Conservation (phyloP, 2,797 vertebrate species). For the Lateolabrax maculatus region DNA sequence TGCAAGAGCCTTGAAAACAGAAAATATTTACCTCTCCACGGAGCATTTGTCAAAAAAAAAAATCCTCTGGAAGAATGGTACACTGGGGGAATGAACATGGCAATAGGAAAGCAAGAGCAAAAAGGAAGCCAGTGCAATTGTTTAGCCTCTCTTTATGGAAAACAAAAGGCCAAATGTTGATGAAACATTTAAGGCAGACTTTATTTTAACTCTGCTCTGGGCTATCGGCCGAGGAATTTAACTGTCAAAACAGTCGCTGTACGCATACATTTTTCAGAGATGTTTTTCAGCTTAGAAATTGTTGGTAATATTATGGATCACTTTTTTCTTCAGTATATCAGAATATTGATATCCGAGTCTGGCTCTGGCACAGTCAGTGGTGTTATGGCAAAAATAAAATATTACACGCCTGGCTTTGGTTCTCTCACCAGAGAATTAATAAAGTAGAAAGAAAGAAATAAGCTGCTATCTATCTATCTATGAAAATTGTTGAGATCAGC, state of each 20-base stretch:
- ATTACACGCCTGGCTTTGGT: not conserved
- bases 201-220: constrained; percentile 56
- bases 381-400: not conserved
- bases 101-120: constrained; percentile 39
- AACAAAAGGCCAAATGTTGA: constrained; percentile 62
- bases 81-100: constrained; percentile 49
- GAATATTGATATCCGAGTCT: constrained; percentile 24
- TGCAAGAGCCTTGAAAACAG: constrained; percentile 81
- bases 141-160: constrained; percentile 62
- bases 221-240: constrained; percentile 46
- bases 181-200: constrained; percentile 68
- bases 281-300: constrained; percentile 10
- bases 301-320: constrained; percentile 10
- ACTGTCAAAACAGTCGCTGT: constrained; percentile 54
- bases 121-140: constrained; percentile 21
- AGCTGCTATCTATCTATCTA: constrained; percentile 17
- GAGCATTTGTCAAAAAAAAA: constrained; percentile 68
- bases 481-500: constrained; percentile 55
- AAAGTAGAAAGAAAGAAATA: too few relatives aligned
- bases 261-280: constrained; percentile 54
- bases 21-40: constrained; percentile 77
- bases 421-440: not conserved
- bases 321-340: not conserved
- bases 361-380: not conserved
- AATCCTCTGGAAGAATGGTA: constrained; percentile 60